phyloP scores from a whole-genome alignment of 1,140 invertebrate genomes.

The Drosophila bifasciata region DNA sequence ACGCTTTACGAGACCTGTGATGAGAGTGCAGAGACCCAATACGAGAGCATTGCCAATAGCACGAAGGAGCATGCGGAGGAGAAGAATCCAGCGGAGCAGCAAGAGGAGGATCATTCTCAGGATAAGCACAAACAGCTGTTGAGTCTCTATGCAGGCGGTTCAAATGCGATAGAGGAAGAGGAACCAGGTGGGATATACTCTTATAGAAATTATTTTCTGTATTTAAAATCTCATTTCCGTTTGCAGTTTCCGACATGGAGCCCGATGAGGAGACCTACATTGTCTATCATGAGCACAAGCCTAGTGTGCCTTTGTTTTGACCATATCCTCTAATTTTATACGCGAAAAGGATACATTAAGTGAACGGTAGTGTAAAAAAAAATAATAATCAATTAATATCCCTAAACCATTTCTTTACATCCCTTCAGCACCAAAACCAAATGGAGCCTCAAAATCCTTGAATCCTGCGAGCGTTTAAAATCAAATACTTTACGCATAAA shows the following conservation, averaged over 20 bases:
- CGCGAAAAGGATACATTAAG: slow-evolving; percentile 80
- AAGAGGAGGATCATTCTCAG: not conserved
- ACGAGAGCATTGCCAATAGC: slow-evolving; percentile 40
- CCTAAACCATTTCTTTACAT: not conserved
- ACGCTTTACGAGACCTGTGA: slow-evolving; percentile 66
- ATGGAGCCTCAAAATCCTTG: slow-evolving; percentile 86
- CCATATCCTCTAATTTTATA: slow-evolving; percentile 75
- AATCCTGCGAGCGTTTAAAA: slow-evolving; percentile 85
- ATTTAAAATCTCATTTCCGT: not conserved
- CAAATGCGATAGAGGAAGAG: slow-evolving; percentile 33
- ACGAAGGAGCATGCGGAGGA: not conserved
- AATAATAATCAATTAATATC: not conserved
- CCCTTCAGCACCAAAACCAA: slow-evolving; percentile 84
- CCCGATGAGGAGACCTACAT: slow-evolving; percentile 77
- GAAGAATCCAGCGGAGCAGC: not conserved
- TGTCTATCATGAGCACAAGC: slow-evolving; percentile 59
- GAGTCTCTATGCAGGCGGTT: slow-evolving; percentile 41
- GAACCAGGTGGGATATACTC: slow-evolving; percentile 38
- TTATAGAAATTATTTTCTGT: not conserved
- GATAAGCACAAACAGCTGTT: slow-evolving; percentile 64
- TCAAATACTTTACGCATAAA: slow-evolving; percentile 86
- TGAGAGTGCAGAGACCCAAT: slow-evolving; percentile 40
- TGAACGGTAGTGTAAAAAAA: slow-evolving; percentile 55
- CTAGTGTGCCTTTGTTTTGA: slow-evolving; percentile 75
- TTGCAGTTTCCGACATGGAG: slow-evolving; percentile 76